Percentiles rank a stretch among this genome's conserved stretches.
Conservation (phyloP, 2,888 invertebrate species). For the Cosmia trapezina region DNA sequence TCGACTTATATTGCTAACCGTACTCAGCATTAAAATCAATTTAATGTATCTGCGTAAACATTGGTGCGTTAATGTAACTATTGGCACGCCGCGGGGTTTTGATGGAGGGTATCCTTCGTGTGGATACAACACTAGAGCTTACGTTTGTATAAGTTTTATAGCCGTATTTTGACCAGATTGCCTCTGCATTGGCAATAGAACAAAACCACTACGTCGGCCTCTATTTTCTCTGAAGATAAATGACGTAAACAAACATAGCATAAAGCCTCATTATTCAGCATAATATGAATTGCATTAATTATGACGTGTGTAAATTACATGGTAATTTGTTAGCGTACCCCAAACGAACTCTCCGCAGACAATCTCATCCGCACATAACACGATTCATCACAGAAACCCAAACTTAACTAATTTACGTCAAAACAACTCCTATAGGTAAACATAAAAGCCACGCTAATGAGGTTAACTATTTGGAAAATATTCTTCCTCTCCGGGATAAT, state of each 20-base stretch:
- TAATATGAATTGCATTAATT: constrained; percentile 46
- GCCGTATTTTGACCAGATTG: constrained; percentile 40
- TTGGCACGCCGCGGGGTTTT: constrained; percentile 16
- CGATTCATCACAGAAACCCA: constrained; percentile 48
- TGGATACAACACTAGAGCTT: constrained; percentile 23
- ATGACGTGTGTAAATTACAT: constrained; percentile 49
- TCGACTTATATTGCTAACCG: no score
- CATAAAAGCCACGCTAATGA: constrained; percentile 51
- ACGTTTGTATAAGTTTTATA: constrained; percentile 46
- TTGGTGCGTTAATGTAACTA: constrained; percentile 30
- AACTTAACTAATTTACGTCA: constrained; percentile 56
- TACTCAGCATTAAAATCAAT: constrained; percentile 33
- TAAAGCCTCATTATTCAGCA: constrained; percentile 28
- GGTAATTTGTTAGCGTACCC: constrained; percentile 43
- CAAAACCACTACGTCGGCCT: constrained; percentile 13
- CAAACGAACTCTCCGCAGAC: constrained; percentile 45
- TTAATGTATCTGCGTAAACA: constrained; percentile 33
- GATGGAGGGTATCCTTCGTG: constrained; percentile 12
- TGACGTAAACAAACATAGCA: constrained; percentile 10
- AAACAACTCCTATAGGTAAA: constrained; percentile 49
- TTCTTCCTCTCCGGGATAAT: constrained; percentile 61
- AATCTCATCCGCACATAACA: constrained; percentile 42
- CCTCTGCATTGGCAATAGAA: constrained; percentile 27
- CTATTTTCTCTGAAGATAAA: background rate
- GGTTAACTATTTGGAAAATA: constrained; percentile 68